Percentiles rank a stretch among this genome's conserved stretches.
Evolutionary conservation across 2,797 vertebrate genomes (phyloP).

Genomic region (Eidolon dupreanum): DNA sequence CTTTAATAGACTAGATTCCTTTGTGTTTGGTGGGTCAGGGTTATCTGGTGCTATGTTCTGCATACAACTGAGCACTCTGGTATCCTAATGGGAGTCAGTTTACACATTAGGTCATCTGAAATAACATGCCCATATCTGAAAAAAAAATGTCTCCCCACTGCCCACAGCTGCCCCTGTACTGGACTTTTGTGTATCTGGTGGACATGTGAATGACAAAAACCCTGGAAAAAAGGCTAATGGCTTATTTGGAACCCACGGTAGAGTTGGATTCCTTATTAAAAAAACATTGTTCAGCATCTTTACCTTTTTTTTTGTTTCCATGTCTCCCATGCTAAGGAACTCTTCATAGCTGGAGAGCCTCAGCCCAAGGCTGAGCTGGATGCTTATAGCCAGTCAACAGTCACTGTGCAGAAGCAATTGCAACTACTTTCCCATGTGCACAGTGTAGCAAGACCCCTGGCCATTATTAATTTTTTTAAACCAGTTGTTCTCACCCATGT

Average conservation of each 20-base stretch:
- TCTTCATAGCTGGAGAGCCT: not conserved
- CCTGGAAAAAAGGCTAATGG: not conserved
- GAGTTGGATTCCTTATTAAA: not conserved
- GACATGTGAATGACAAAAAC: not conserved
- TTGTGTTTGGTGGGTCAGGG: not conserved
- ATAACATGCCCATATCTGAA: not conserved
- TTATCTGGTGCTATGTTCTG: not conserved
- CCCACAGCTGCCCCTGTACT: not conserved
- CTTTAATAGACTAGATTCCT: not conserved
- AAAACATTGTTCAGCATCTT: not conserved
- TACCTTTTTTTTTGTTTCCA: not conserved
- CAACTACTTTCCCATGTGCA: no score
- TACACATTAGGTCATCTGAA: not conserved
- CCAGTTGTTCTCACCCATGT: not conserved
- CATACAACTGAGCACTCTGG: not conserved
- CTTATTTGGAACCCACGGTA: not conserved
- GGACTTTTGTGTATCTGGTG: not conserved
- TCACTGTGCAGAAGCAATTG: not conserved
- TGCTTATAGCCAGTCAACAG: not conserved
- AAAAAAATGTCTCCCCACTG: not conserved
- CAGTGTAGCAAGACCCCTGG: not conserved
- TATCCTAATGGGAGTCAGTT: not conserved
- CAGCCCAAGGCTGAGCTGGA: not conserved
- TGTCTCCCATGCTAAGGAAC: not conserved
- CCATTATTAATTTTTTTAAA: not conserved